Base-by-base conservation (phyloP, 2,797 vertebrate species). In the Bradypodion ventrale region DNA sequence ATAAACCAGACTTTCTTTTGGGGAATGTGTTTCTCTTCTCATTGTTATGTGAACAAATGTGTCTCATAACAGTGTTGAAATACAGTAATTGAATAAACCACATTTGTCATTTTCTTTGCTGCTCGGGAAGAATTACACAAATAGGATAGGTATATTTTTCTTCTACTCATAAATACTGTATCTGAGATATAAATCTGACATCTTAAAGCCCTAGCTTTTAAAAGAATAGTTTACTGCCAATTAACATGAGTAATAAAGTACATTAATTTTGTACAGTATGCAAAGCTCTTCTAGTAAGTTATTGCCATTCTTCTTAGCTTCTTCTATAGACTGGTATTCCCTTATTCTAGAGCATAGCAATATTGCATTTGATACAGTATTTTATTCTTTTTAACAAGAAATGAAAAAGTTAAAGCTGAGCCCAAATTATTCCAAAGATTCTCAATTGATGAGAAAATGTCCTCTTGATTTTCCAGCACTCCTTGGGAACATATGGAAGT, bases 101-200 rank as follows among this genome's bases (percentile, higher is more conserved):
- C 0, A 0, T 1, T 4, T n/a, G 37, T 49, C 44, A 75, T 35
- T 37, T 5, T 9, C 62, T 82, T 29, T 40, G 23, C 56, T 8
- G n/a, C 46, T 56, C 13, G 35, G 65, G 37, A n/a, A 72, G 56
- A 73, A 60, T 21, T 72, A 16, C 15, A n/a, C 27, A 60, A 32
- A 44, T 4, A 10, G 9, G 6, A 44, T 4, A 10, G 9, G 6
- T 3, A 5, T 46, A 15, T 62, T 73, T 82, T 73, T 52, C 10
- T 44, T 13, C 13, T 62, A 5, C 40, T 8, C 32, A 16, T 32
- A 7, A 75, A 66, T 15, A n/a, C n/a, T n/a, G n/a, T n/a, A 65
- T 49, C 5, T 49, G 63, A 35, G 63, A 29, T 32, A 12, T 32
- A 62, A 15, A 60, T 10, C 29, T 44, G 27, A 32, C 32, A 73